phyloP scores from a whole-genome alignment of 2,113 vertebrate genomes.

The Capreolus pygargus region DNA sequence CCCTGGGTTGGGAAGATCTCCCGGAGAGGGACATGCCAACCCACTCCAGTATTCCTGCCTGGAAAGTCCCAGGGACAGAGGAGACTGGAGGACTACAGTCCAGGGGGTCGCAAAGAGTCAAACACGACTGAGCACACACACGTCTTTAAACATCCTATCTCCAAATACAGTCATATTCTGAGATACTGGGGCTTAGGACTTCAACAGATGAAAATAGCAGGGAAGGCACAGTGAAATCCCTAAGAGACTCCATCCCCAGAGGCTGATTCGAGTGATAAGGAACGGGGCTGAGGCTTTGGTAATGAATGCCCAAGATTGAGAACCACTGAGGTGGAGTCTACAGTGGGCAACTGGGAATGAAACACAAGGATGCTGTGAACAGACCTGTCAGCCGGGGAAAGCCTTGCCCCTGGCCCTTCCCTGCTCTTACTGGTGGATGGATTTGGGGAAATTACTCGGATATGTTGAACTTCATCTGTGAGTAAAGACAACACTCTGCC shows the following conservation, averaged over 20 bases:
- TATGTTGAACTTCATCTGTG: neutral
- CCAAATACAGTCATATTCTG: neutral
- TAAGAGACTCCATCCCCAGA: neutral
- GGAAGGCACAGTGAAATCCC: neutral
- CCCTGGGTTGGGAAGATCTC: neutral
- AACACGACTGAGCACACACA: neutral
- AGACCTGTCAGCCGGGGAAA: neutral
- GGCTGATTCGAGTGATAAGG: neutral
- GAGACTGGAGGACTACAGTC: neutral
- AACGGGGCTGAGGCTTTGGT: neutral
- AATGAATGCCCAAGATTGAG: neutral
- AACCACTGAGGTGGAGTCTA: neutral
- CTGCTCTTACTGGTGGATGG: neutral
- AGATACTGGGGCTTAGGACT: neutral
- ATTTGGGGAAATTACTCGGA: neutral
- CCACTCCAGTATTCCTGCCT: neutral
- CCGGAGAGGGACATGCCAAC: neutral
- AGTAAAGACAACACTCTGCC: neutral
- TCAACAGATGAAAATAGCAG: neutral
- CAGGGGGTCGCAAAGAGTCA: neutral
- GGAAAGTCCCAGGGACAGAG: neutral
- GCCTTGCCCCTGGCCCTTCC: rapidly evolving
- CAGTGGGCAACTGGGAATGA: neutral
- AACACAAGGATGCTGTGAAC: neutral
- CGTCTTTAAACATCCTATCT: neutral